Conservation (phyloP, 2,113 vertebrate genomes). For the Nannobrachium achirus region DNA sequence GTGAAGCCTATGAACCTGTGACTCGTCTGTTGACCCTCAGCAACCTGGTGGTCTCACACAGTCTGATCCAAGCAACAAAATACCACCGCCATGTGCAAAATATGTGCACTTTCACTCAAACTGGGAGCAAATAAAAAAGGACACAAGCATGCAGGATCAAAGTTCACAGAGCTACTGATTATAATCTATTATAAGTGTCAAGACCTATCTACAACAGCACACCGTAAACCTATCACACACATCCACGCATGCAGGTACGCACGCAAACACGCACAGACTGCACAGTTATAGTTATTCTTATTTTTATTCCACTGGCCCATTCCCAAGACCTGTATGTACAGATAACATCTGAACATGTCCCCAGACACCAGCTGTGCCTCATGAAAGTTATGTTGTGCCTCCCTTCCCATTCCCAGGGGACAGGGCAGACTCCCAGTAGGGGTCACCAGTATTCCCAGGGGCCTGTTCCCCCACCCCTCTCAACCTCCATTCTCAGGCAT, state of each 20-base stretch:
- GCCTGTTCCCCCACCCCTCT: slow-evolving; percentile 20
- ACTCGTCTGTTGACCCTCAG: slow-evolving; percentile 18
- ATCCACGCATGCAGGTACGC: neutral
- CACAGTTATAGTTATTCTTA: neutral
- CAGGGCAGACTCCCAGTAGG: slow-evolving; percentile 16
- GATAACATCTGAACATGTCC: slow-evolving; percentile 40
- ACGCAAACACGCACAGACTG: no score
- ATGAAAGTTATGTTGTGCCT: neutral
- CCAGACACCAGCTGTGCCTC: slow-evolving; percentile 39
- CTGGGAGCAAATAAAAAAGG: neutral
- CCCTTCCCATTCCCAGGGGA: slow-evolving; percentile 4
- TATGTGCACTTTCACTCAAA: slow-evolving; percentile 10
- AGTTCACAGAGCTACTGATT: slow-evolving; percentile 26
- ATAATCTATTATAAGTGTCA: neutral
- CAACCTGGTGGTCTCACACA: slow-evolving; percentile 7
- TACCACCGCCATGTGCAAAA: neutral
- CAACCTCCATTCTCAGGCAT: slow-evolving; percentile 60
- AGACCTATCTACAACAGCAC: neutral
- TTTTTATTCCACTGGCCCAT: slow-evolving; percentile 22
- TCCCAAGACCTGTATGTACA: slow-evolving; percentile 57
- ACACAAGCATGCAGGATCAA: slow-evolving; percentile 1
- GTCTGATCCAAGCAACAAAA: neutral
- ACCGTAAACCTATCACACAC: neutral
- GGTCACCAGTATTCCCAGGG: slow-evolving; percentile 23
- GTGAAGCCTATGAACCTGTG: slow-evolving; percentile 19